These are phyloP conservation scores for Musca vetustissima DNA, from an alignment of 1,140 invertebrate species.

Conservation along the genomic window DNA sequence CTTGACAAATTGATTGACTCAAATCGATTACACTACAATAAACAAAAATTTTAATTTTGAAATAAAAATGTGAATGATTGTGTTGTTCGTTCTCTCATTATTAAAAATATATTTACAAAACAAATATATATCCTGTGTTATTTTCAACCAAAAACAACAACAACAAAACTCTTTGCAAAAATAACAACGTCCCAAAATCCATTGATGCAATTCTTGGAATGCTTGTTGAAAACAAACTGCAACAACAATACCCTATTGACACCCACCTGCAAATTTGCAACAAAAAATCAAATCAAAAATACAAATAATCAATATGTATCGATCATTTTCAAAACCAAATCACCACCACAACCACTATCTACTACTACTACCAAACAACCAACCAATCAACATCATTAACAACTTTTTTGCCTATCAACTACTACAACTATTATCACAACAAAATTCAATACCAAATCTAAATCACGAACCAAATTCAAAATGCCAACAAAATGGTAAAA, in stretches of 20 bases:
- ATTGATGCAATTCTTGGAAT: no score
- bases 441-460: no score
- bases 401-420: no score
- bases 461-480: background rate
- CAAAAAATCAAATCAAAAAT: no score
- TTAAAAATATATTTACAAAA: background rate
- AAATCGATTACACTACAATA: background rate
- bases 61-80: constrained; percentile 16
- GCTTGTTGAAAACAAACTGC: no score
- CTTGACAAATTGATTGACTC: constrained; percentile 1
- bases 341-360: constrained; percentile 7
- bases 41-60: background rate
- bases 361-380: constrained; percentile 6
- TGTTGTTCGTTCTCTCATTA: background rate
- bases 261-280: no score
- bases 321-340: background rate
- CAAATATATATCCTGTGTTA: background rate
- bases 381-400: background rate
- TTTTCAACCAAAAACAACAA: background rate
- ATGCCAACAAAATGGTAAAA: constrained; percentile 21
- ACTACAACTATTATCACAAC: no score
- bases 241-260: no score
- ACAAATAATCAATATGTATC: no score
- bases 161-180: no score
- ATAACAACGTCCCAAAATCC: no score